A percentile compares a stretch with the other conserved stretches of the same genome.
Evolutionary conservation across 2,113 vertebrate species (phyloP).

Genomic region (Numenius arquata): DNA sequence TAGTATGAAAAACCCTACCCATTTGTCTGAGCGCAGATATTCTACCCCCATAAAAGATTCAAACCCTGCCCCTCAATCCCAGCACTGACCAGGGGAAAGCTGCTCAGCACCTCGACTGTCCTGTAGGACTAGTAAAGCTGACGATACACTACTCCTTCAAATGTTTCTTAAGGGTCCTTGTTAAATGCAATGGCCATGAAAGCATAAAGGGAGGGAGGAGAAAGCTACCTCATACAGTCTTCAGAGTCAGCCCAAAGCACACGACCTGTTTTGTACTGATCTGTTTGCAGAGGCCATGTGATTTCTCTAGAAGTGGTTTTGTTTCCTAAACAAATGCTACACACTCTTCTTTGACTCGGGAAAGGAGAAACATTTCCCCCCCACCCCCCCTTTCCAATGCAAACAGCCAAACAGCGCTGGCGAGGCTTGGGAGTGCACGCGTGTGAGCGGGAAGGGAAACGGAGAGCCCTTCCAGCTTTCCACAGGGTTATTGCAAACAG

Average conservation of each 20-base stretch:
- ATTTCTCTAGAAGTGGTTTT: not conserved
- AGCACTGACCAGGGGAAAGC: not conserved
- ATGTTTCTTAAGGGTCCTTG: not conserved
- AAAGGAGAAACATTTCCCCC: not conserved
- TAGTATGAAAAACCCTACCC: not conserved
- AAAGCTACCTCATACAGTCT: not conserved
- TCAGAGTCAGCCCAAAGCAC: not conserved
- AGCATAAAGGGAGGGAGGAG: not conserved
- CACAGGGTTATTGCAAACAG: constrained; percentile 28
- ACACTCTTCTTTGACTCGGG: not conserved
- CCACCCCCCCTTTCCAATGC: not conserved
- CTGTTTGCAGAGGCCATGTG: not conserved
- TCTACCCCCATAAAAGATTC: not conserved
- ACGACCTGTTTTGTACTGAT: not conserved
- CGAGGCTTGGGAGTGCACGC: not conserved
- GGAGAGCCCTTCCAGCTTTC: constrained; percentile 28
- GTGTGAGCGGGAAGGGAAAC: not conserved
- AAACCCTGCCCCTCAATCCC: not conserved
- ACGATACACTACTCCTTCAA: not conserved
- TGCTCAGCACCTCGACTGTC: not conserved
- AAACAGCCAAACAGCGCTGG: not conserved
- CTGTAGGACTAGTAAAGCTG: not conserved
- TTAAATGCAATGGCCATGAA: not conserved
- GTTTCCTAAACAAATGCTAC: constrained; percentile 42
- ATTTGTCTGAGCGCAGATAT: not conserved